Base-by-base conservation (phyloP, 2,797 vertebrate genomes). In the Parambassis ranga region DNA sequence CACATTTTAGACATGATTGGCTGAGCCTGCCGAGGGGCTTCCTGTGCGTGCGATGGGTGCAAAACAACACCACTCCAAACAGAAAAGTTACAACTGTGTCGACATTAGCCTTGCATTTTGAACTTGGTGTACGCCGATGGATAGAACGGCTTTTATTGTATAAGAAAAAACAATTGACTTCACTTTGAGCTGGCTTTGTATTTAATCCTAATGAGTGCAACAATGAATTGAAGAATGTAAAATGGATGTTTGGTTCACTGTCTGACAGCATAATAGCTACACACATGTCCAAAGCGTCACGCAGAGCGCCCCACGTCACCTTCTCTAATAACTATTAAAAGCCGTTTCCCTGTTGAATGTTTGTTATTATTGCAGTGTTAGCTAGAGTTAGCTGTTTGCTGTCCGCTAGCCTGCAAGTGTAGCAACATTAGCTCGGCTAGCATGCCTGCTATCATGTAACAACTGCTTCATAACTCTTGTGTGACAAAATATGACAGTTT, bases 1-100 rank as follows among this genome's bases (percentile, higher is more conserved):
- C 27, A 0, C 1, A 13, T 43, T 64, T 65, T 55, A 13, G 43
- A 53, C 32, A 32, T 66, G 72, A 77, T 77, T 81, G 75, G 64
- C 7, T 56, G 59, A 30, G n/a, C 65, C 6, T 35, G 1, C 20
- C 24, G 10, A 15, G 22, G 14, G 36, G 49, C 55, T 59, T 65
- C 73, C 75, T 66, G 72, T 18, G 44, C 62, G 55, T 58, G 44
- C 13, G n/a, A 47, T 50, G 4, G 38, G 22, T 9, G 13, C 20
- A 63, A 57, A 61, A 77, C 28, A 65, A 61, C 24, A 24, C 9
- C 10, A 14, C 39, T 27, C 22, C 11, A 20, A 47, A 61, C 4
- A 6, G 1, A 32, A 5, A 49, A 57, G 32, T 38, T 22, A 0
- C 3, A 10, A 31, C 51, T 9, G 0, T 1, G 9, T 15, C 9